Conservation (phyloP, 2,888 invertebrate species). For the Drosophila neoperkinsi region DNA sequence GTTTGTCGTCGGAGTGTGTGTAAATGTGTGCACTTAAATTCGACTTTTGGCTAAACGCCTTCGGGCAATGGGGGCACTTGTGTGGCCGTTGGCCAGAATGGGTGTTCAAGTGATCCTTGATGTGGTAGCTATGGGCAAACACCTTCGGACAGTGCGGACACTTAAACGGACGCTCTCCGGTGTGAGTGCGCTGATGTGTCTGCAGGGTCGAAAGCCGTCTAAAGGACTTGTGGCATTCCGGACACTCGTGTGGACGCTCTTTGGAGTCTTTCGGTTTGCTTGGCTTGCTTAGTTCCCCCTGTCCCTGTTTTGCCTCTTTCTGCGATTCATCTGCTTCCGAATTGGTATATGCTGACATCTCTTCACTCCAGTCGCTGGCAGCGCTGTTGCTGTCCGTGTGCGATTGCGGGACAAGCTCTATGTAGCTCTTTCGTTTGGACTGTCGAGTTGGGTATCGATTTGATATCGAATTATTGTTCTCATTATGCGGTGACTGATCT, state of each 20-base stretch:
- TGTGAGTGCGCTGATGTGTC: constrained; percentile 20
- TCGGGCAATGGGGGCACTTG: constrained; percentile 34
- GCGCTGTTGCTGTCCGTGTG: background rate
- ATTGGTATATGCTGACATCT: background rate
- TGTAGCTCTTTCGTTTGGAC: background rate
- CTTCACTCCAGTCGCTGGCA: background rate
- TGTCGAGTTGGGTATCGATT: constrained; percentile 8
- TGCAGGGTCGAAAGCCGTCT: background rate
- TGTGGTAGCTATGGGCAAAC: constrained; percentile 20
- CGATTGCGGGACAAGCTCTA: background rate
- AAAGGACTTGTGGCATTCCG: constrained; percentile 21
- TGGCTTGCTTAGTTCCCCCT: background rate
- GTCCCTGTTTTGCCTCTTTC: background rate
- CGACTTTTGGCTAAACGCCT: constrained; percentile 18
- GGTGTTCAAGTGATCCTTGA: constrained; percentile 14
- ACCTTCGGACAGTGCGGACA: constrained; percentile 29
- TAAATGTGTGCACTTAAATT: constrained; percentile 24
- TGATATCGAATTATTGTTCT: background rate
- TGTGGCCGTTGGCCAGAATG: constrained; percentile 27
- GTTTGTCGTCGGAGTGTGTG: background rate
- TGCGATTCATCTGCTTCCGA: background rate
- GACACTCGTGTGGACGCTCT: constrained; percentile 11
- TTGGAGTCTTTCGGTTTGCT: background rate
- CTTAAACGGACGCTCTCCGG: constrained; percentile 24
- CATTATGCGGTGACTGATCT: background rate